Evolutionary conservation across 2,888 invertebrate species (phyloP).

Genomic region (Scaptodrosophila latifasciaeformis): DNA sequence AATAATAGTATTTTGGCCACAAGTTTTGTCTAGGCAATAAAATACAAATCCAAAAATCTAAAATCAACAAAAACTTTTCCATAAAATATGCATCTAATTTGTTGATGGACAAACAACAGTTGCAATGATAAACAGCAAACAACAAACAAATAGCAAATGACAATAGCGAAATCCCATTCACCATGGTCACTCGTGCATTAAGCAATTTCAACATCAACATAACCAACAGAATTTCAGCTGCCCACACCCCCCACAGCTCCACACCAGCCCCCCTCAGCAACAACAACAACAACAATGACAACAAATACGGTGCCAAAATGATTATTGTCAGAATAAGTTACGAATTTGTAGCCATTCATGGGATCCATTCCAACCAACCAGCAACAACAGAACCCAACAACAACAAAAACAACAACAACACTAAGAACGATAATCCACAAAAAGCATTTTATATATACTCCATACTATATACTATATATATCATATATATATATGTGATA

Average conservation of each 20-base stretch:
- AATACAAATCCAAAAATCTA: not conserved
- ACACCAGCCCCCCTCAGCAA: no score
- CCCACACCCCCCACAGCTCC: no score
- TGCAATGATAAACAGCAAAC: constrained; percentile 5
- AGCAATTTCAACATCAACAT: constrained; percentile 5
- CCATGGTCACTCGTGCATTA: not conserved
- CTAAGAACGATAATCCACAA: constrained; percentile 7
- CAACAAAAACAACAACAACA: not conserved
- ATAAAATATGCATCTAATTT: constrained; percentile 50
- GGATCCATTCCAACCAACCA: no score
- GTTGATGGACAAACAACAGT: constrained; percentile 31
- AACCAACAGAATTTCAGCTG: not conserved
- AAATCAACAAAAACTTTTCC: constrained; percentile 22
- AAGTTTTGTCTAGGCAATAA: no score
- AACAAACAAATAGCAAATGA: not conserved
- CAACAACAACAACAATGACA: constrained; percentile 3
- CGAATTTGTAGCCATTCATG: no score
- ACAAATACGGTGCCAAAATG: constrained; percentile 4
- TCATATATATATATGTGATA: constrained; percentile 42
- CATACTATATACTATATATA: no score
- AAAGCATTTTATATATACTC: constrained; percentile 19
- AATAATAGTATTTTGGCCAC: no score
- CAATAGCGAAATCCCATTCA: constrained; percentile 4
- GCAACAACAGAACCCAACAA: not conserved
- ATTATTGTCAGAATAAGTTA: not conserved